Base-by-base conservation (phyloP, 2,888 invertebrate genomes). In the Oscheius sp. region DNA sequence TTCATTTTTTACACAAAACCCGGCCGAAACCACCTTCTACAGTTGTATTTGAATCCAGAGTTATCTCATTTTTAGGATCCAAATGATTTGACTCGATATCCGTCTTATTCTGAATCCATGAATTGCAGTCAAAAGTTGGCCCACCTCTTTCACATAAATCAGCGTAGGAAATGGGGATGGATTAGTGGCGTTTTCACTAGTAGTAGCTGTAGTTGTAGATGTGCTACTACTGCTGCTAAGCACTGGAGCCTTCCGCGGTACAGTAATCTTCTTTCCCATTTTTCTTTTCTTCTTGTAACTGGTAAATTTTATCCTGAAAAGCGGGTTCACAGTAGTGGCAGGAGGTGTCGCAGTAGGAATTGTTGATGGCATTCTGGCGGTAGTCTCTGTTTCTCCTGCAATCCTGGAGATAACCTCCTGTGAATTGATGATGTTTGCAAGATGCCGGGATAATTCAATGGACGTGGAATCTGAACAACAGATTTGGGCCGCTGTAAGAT, bases 291-390 rank as follows among this genome's bases (percentile, higher is more conserved):
- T 61, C 43, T 41, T 61, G 41, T 61, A 61, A 13, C 21, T 61
- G n/a, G n/a, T 61, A 18, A 18, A 61, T 1, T 43, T 41, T 12
- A 61, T 61, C 13, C 43, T 1, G n/a, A 61, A 41, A 9, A n/a
- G 13, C 1, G 61, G 61, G 21, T n/a, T 21, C 41, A 9, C n/a
- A 41, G 61, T 61, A 1, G 43, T 18, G 6, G 61, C 3, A n/a
- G 41, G 43, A 16, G 43, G 61, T 7, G 61, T 61, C 7, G 61
- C 61, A 9, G 61, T 41, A 2, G 45, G 61, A 61, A 61, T 61
- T 9, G 61, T 61, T 13, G 61, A 61, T 1, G 43, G 16, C 7
- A 18, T 9, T 12, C 43, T 16, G 18, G n/a, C 18, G 5, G 61
- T 43, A n/a, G 43, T 13, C 9, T 41, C 45, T 2, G 43, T 43